Evolutionary conservation across 2,797 vertebrate species (phyloP).

Genomic region (Onychomys arenicola): DNA sequence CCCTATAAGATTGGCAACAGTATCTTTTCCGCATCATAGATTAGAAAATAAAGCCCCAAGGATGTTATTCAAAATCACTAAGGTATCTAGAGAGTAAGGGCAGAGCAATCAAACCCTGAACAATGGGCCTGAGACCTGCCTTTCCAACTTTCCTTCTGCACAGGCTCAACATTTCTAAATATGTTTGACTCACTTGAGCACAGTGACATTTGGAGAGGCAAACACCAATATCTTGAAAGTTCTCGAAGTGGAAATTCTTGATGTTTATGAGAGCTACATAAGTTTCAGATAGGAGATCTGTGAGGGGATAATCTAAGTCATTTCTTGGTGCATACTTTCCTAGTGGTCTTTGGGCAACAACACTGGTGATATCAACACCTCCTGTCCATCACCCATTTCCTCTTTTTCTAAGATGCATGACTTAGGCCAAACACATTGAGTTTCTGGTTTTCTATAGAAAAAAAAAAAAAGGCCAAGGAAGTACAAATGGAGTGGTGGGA

Average conservation of each 20-base stretch:
- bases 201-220: neutral
- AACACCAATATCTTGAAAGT: neutral
- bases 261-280: neutral
- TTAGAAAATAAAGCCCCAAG: slow-evolving; percentile 20
- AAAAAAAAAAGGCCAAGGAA: slow-evolving; percentile 31
- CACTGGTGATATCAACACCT: neutral
- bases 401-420: neutral
- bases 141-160: neutral
- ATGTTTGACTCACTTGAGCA: accelerated
- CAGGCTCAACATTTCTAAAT: accelerated
- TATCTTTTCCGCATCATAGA: neutral
- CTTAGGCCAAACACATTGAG: neutral
- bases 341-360: neutral
- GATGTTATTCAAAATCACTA: neutral
- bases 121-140: neutral
- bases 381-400: neutral
- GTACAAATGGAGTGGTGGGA: neutral
- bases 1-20: neutral
- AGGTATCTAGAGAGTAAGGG: neutral
- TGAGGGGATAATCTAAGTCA: neutral
- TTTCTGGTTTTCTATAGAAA: neutral
- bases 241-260: neutral
- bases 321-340: neutral
- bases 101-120: neutral
- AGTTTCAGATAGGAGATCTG: neutral